These are phyloP conservation scores for Drosophila leontia DNA, from an alignment of 1,140 invertebrate species.

Conservation along the genomic window DNA sequence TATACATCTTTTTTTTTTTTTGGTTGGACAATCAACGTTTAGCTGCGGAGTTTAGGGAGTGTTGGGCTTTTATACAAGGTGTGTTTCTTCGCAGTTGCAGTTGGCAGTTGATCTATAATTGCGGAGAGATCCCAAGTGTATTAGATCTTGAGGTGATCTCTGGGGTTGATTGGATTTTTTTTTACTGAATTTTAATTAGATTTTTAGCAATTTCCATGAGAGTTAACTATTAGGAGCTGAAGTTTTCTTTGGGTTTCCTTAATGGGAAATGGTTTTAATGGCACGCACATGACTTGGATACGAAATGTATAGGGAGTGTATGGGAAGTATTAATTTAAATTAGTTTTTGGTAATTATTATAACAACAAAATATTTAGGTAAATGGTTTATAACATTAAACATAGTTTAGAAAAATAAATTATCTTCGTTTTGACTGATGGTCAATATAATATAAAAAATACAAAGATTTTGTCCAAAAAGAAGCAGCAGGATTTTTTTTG, in stretches of 20 bases:
- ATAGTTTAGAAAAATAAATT: not conserved
- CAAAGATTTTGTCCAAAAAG: too few relatives aligned
- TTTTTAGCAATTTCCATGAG: constrained; percentile 14
- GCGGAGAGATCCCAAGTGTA: constrained; percentile 5
- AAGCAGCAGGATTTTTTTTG: too few relatives aligned
- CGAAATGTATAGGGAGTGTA: not conserved
- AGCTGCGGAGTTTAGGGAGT: constrained; percentile 35
- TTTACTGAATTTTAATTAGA: constrained; percentile 20
- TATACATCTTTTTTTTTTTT: constrained; percentile 14
- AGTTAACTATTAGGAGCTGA: not conserved
- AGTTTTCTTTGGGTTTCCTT: constrained; percentile 8
- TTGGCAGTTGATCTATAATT: constrained; percentile 34
- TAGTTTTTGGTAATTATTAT: not conserved
- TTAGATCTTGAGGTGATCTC: constrained; percentile 36
- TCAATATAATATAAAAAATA: too few relatives aligned
- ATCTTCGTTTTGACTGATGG: too few relatives aligned
- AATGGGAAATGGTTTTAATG: constrained; percentile 2
- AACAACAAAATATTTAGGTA: not conserved
- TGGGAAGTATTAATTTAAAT: not conserved
- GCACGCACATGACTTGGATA: not conserved
- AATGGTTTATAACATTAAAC: too few relatives aligned
- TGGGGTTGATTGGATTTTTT: constrained; percentile 26
- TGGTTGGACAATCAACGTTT: constrained; percentile 44
- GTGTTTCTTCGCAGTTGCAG: constrained; percentile 34
- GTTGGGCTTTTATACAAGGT: constrained; percentile 46